phyloP scores from a whole-genome alignment of 1,140 invertebrate genomes.

The Hylaeus anthracinus region DNA sequence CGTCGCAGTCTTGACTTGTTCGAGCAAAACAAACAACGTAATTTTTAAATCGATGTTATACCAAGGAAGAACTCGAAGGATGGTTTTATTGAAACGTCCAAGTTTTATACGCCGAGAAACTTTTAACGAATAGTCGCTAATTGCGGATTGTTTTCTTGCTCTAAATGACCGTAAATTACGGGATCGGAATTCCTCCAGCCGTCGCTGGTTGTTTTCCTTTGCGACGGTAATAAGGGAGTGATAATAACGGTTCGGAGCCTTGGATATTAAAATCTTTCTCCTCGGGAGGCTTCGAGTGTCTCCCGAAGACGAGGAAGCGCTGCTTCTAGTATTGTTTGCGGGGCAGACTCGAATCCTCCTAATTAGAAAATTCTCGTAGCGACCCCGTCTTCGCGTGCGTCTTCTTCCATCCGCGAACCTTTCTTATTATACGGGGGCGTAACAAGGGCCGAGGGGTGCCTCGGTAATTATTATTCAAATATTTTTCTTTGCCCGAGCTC shows the following conservation, averaged over 20 bases:
- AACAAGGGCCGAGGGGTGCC: constrained; percentile 70
- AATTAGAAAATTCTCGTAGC: constrained; percentile 78
- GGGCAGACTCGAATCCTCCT: constrained; percentile 71
- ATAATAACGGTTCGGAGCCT: constrained; percentile 57
- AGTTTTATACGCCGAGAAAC: background rate
- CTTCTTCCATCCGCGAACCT: constrained; percentile 61
- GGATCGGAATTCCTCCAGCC: constrained; percentile 6
- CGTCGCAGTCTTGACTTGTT: too few species aligned
- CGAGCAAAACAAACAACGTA: too few species aligned
- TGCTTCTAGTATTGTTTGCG: constrained; percentile 68
- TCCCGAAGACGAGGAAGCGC: constrained; percentile 59
- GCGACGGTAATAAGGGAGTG: constrained; percentile 55
- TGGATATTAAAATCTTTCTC: constrained; percentile 69
- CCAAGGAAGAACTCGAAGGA: too few species aligned
- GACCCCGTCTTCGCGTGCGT: constrained; percentile 64
- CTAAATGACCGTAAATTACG: constrained; percentile 31
- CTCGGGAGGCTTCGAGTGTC: constrained; percentile 47
- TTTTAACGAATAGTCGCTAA: constrained; percentile 24
- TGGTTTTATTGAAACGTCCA: too few species aligned
- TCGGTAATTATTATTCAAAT: constrained; percentile 78
- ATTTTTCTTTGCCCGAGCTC: constrained; percentile 69
- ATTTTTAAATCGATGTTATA: too few species aligned
- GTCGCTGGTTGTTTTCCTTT: constrained; percentile 44
- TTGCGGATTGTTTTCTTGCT: constrained; percentile 31
- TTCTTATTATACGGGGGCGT: constrained; percentile 73